Evolutionary conservation across 37 sponge, comb jelly and placozoan species (phyloP).

Genomic region (Chondrilla cf. caribensis): DNA sequence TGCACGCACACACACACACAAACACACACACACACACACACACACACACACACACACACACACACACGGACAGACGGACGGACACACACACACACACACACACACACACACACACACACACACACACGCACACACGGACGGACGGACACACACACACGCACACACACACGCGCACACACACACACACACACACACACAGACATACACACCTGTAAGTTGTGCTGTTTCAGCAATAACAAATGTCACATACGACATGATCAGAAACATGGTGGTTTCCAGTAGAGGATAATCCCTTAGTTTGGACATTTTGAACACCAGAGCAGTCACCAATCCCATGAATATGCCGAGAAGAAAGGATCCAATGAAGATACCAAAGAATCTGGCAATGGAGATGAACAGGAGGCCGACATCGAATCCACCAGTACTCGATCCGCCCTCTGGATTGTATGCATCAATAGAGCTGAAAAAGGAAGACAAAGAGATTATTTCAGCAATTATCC

Average conservation of each 20-base stretch:
- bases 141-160: background rate
- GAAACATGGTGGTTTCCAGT: slow-evolving; percentile 88
- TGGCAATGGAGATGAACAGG: slow-evolving; percentile 46
- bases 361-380: slow-evolving; percentile 87
- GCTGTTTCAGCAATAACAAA: slow-evolving; percentile 87
- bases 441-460: slow-evolving; percentile 57
- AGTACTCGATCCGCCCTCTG: background rate
- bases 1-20: too few species aligned
- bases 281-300: slow-evolving; percentile 82
- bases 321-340: slow-evolving; percentile 72
- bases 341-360: slow-evolving; percentile 91
- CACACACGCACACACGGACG: too few species aligned
- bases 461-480: slow-evolving; percentile 20
- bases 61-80: too few species aligned
- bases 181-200: slow-evolving; percentile 31
- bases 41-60: too few species aligned
- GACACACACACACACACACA: too few species aligned
- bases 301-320: slow-evolving; percentile 86
- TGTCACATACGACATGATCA: slow-evolving; percentile 84
- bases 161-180: slow-evolving; percentile 32
- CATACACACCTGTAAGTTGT: slow-evolving; percentile 71
- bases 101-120: too few species aligned
- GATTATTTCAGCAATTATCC: too few species aligned
- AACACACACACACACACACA: too few species aligned
- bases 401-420: slow-evolving; percentile 17